These are phyloP conservation scores for Sphaerodactylus townsendi DNA, from an alignment of 2,113 vertebrate species.

Conservation along the genomic window DNA sequence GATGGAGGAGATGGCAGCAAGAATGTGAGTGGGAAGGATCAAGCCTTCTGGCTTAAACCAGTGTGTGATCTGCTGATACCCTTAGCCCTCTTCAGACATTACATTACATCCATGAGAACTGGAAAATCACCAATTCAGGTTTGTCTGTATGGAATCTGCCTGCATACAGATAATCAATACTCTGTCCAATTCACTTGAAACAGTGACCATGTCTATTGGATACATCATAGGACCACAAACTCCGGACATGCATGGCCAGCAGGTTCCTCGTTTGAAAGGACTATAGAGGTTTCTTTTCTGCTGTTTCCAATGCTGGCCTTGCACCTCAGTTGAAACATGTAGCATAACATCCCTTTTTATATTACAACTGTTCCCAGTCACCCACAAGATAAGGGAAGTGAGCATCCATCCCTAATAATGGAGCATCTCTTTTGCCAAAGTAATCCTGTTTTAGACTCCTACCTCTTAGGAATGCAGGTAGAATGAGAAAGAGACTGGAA, in stretches of 20 bases:
- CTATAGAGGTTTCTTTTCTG: no score
- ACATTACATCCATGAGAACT: no score
- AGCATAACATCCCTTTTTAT: background rate
- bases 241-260: no score
- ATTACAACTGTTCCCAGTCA: background rate
- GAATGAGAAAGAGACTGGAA: background rate
- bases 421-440: background rate
- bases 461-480: background rate
- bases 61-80: background rate
- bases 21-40: background rate
- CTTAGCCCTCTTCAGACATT: background rate
- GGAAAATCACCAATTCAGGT: no score
- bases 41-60: background rate
- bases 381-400: background rate
- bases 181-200: no score
- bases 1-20: background rate
- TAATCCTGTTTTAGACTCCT: background rate
- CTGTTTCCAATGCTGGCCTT: background rate
- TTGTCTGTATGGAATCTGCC: no score
- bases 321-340: background rate
- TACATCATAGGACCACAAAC: no score
- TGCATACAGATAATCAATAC: no score
- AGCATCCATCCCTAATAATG: background rate
- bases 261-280: no score
- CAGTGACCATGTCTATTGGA: no score